Evolutionary conservation across 2,113 vertebrate genomes (phyloP).

Genomic region (Sturnira hondurensis): DNA sequence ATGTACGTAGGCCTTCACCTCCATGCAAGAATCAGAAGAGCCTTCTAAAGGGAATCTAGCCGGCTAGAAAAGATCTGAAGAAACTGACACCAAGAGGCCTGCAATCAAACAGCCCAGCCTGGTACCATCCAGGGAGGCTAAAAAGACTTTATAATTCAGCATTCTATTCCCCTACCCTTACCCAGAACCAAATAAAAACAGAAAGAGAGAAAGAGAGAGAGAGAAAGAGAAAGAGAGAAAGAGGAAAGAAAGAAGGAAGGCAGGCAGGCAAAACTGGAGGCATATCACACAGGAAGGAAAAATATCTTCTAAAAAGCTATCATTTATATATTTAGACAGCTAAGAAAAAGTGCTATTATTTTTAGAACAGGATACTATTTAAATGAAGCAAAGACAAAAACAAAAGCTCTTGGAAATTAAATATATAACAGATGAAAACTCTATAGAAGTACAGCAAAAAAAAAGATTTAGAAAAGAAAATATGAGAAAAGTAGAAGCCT

Average conservation of each 20-base stretch:
- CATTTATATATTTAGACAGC: not conserved
- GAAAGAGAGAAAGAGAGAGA: not conserved
- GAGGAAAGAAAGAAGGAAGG: not conserved
- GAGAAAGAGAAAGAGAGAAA: not conserved
- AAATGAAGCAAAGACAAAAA: not conserved
- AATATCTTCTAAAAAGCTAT: not conserved
- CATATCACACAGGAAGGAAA: not conserved
- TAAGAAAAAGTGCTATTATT: not conserved
- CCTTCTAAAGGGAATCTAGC: not conserved
- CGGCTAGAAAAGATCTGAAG: not conserved
- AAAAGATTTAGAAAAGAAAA: not conserved
- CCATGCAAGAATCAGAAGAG: not conserved
- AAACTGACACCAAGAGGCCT: not conserved
- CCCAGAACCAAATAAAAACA: not conserved
- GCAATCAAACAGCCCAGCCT: not conserved
- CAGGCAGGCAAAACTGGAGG: not conserved
- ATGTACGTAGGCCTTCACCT: not conserved
- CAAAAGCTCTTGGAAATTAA: conserved; percentile 24
- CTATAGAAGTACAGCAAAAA: not conserved
- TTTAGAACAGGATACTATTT: not conserved
- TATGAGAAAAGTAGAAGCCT: not conserved
- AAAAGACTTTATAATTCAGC: not conserved
- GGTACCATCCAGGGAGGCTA: not conserved
- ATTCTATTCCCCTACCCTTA: not conserved
- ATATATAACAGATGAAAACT: conserved; percentile 5